phyloP scores from a whole-genome alignment of 1,140 invertebrate species.

The Drosophila hydei region DNA sequence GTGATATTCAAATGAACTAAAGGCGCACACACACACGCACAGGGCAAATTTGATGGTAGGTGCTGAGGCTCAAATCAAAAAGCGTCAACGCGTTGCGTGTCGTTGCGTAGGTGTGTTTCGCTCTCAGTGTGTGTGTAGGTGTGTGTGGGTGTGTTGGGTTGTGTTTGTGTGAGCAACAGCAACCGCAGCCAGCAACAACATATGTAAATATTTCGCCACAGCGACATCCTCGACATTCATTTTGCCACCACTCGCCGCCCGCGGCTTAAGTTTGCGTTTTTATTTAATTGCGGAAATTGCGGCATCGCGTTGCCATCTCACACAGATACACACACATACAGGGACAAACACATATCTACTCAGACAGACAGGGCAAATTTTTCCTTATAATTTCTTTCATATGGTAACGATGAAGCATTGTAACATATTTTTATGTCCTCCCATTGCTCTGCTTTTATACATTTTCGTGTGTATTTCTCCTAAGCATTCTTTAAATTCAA shows the following conservation, averaged over 20 bases:
- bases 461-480: conserved; percentile 55
- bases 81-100: conserved; percentile 79
- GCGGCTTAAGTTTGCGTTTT: conserved; percentile 81
- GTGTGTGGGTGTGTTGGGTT: conserved; percentile 26
- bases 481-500: conserved; percentile 74
- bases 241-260: conserved; percentile 36
- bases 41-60: conserved; percentile 48
- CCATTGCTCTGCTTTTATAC: conserved; percentile 70
- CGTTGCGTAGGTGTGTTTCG: conserved; percentile 39
- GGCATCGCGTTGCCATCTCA: conserved; percentile 60
- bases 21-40: conserved; percentile 20
- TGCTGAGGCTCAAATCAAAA: conserved; percentile 73
- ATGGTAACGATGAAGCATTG: conserved; percentile 72
- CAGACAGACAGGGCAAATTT: conserved; percentile 48
- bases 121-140: conserved; percentile 1
- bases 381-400: conserved; percentile 79
- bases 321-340: conserved; percentile 18
- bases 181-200: conserved; percentile 48
- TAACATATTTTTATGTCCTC: conserved; percentile 80
- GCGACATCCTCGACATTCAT: conserved; percentile 72
- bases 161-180: conserved; percentile 38
- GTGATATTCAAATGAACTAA: conserved; percentile 74
- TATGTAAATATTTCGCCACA: conserved; percentile 77
- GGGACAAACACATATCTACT: conserved; percentile 1
- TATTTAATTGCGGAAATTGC: conserved; percentile 82